A percentile compares a stretch with the other conserved stretches of the same genome.
These are phyloP conservation scores for Trachymyrmex cornetzi DNA, from an alignment of 1,140 invertebrate genomes.

Conservation along the genomic window DNA sequence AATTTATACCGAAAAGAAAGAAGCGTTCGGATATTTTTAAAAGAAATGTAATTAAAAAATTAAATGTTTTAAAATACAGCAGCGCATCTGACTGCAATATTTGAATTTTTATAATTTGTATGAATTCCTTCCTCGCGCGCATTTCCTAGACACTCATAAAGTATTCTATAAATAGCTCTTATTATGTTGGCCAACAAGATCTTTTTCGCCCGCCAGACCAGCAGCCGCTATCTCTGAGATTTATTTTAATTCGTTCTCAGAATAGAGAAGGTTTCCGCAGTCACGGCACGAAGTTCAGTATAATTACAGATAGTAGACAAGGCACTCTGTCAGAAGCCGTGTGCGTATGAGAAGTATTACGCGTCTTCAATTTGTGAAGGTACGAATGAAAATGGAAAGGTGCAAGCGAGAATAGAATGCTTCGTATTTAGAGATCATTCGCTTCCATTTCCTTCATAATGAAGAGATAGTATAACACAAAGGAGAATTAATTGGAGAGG, in stretches of 20 bases:
- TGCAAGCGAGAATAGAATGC: not conserved
- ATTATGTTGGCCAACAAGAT: constrained; percentile 45
- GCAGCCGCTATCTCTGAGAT: constrained; percentile 59
- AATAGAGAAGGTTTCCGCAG: constrained; percentile 57
- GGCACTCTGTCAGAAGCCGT: constrained; percentile 37
- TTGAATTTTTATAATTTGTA: not conserved
- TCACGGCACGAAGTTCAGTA: constrained; percentile 65
- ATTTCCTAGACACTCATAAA: constrained; percentile 5
- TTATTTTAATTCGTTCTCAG: constrained; percentile 69
- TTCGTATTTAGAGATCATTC: constrained; percentile 19
- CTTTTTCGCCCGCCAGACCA: constrained; percentile 25
- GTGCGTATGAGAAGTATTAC: constrained; percentile 42
- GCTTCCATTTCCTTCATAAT: not conserved
- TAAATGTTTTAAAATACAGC: constrained; percentile 15
- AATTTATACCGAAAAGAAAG: not conserved
- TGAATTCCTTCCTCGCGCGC: not conserved
- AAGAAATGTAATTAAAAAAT: not conserved
- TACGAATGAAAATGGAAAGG: not conserved
- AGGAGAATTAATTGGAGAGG: constrained; percentile 15
- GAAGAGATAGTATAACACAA: constrained; percentile 12
- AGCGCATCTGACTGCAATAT: not conserved
- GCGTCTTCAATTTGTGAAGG: constrained; percentile 30
- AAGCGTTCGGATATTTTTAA: not conserved
- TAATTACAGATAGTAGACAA: constrained; percentile 67
- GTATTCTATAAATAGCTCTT: constrained; percentile 52